Evolutionary conservation across 1,140 invertebrate species (phyloP), one percentile per base, ranked within the genome.

Genomic region (Chrysomallon squamiferum): DNA sequence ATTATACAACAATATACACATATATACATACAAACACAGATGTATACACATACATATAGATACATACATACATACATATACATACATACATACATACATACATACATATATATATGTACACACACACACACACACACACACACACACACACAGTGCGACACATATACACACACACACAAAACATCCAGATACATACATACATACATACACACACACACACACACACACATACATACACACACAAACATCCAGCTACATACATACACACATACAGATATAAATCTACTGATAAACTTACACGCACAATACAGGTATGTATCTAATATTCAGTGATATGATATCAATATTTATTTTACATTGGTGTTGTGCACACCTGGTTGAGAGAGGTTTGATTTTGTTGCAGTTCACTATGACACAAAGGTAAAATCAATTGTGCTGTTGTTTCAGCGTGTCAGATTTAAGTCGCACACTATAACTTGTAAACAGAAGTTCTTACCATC

Each of bases 231-330:
- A 20, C 47, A 50, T 50, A 50, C 47, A 27, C 25, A 38, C 35
- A 38, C 35, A 38, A 5, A 38, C 35, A 38, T 38, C 5, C 35
- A 38, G 6, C 5, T 15, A 38, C 35, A 38, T 15, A 38, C 35
- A 38, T 15, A 38, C 15, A 38, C 35, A 38, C 35, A 38, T 15
- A 50, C 47, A 27, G 5, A 50, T n/a, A 27, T 20, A 50, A 6
- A 27, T 27, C 7, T n/a, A 27, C 47, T 11, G 7, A 27, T n/a
- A 50, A 6, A 27, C 47, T 11, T 27, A 2, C 47, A 50, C 47
- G 56, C 30, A 62, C 30, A 62, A 62, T 41, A 52, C 35, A 38
- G n/a, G n/a, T n/a, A n/a, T n/a, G n/a, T n/a, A n/a, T n/a, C n/a
- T n/a, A n/a, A n/a, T n/a, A n/a, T n/a, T n/a, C n/a, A n/a, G n/a